These are phyloP conservation scores for Dolichopus griseipennis DNA, from an alignment of 2,888 invertebrate genomes.

Conservation along the genomic window DNA sequence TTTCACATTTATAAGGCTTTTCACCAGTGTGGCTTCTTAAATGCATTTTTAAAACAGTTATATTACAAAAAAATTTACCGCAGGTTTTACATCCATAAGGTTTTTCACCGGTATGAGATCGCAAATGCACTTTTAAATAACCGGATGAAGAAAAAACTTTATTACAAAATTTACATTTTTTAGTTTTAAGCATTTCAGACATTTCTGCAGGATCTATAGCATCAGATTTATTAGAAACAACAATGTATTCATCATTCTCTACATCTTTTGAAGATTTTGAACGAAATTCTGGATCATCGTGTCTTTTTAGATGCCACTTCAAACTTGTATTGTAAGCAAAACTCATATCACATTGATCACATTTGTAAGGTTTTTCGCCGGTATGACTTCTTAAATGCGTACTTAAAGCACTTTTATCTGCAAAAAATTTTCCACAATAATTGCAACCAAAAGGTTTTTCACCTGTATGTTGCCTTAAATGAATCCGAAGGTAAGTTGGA, in stretches of 20 bases:
- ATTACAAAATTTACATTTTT: background rate
- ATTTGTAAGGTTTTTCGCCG: slow-evolving; percentile 2
- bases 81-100: background rate
- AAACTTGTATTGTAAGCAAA: background rate
- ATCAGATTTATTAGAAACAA: background rate
- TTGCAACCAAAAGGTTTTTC: background rate
- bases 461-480: background rate
- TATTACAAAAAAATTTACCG: background rate
- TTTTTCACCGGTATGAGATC: slow-evolving; percentile 1
- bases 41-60: background rate
- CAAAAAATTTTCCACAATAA: background rate
- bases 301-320: background rate
- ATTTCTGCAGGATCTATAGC: background rate
- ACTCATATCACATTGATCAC: background rate
- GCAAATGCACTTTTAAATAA: background rate
- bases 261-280: background rate
- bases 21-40: background rate
- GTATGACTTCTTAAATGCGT: background rate
- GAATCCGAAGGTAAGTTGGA: background rate
- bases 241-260: background rate
- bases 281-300: background rate
- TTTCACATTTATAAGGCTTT: background rate
- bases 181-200: background rate
- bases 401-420: background rate
- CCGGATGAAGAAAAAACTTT: background rate